These are phyloP conservation scores for Orthosia incerta DNA, from an alignment of 2,888 invertebrate genomes.

Conservation along the genomic window DNA sequence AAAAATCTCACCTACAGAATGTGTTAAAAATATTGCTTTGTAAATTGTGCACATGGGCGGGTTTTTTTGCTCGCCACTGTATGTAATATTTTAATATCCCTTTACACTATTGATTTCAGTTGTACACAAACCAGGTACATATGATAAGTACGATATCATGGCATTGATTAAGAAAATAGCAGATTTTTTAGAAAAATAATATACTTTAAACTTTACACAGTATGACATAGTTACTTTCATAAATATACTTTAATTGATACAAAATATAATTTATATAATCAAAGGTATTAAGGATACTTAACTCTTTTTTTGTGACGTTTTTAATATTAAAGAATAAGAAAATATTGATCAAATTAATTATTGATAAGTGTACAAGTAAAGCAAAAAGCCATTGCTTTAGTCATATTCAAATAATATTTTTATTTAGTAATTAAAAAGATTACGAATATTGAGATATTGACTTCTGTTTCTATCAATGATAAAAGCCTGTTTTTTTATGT, in stretches of 20 bases:
- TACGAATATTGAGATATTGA: constrained; percentile 1
- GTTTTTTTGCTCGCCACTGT: constrained; percentile 26
- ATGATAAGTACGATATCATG: constrained; percentile 70
- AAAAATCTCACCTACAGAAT: constrained; percentile 14
- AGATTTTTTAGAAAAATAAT: constrained; percentile 64
- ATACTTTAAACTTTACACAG: constrained; percentile 45
- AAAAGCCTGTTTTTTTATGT: constrained; percentile 11
- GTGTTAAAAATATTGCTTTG: constrained; percentile 37
- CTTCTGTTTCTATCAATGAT: constrained; percentile 15
- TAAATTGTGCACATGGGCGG: constrained; percentile 25
- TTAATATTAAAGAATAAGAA: constrained; percentile 20
- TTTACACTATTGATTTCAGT: constrained; percentile 57
- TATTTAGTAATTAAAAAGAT: not conserved
- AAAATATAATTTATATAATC: constrained; percentile 47
- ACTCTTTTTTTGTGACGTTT: constrained; percentile 15
- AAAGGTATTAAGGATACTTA: no score
- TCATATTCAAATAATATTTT: not conserved
- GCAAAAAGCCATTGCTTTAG: constrained; percentile 2
- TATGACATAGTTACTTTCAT: constrained; percentile 27
- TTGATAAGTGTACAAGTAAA: constrained; percentile 13
- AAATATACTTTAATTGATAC: constrained; percentile 36
- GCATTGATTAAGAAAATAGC: constrained; percentile 63
- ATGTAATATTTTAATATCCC: constrained; percentile 36
- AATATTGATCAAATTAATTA: constrained; percentile 39
- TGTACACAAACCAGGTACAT: constrained; percentile 71